A percentile compares a stretch with the other conserved stretches of the same genome.
phyloP scores from a whole-genome alignment of 1,140 invertebrate species.

The Lucilia sericata region DNA sequence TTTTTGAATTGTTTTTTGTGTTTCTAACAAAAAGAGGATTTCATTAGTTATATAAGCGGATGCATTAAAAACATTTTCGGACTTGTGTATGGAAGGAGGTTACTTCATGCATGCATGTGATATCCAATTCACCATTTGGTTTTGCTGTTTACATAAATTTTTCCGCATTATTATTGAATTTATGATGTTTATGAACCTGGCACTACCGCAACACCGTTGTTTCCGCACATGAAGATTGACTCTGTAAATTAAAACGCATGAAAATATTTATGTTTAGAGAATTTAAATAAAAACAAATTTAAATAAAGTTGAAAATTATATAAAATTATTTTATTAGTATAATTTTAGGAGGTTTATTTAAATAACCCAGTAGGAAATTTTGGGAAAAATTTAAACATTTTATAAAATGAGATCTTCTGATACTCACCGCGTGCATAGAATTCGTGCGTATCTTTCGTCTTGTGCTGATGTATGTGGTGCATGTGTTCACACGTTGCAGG shows the following conservation, averaged over 20 bases:
- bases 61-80: no score
- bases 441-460: constrained; percentile 63
- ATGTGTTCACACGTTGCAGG: constrained; percentile 74
- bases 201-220: constrained; percentile 66
- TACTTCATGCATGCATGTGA: background rate
- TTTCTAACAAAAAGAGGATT: no score
- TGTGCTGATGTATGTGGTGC: constrained; percentile 73
- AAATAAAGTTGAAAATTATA: background rate
- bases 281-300: background rate
- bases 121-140: constrained; percentile 50
- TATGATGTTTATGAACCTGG: constrained; percentile 46
- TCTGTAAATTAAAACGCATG: constrained; percentile 50
- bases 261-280: background rate
- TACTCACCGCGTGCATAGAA: constrained; percentile 65
- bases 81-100: no score
- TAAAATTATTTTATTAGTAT: constrained; percentile 18
- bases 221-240: constrained; percentile 67
- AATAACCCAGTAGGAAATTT: constrained; percentile 34
- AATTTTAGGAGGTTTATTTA: background rate
- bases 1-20: no score
- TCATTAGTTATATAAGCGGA: no score
- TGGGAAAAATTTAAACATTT: background rate
- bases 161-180: background rate
- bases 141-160: constrained; percentile 57
- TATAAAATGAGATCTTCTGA: no score